These are phyloP conservation scores for Anthopleura xanthogrammica DNA, from an alignment of 92 coral and sea anemone species.

Conservation along the genomic window DNA sequence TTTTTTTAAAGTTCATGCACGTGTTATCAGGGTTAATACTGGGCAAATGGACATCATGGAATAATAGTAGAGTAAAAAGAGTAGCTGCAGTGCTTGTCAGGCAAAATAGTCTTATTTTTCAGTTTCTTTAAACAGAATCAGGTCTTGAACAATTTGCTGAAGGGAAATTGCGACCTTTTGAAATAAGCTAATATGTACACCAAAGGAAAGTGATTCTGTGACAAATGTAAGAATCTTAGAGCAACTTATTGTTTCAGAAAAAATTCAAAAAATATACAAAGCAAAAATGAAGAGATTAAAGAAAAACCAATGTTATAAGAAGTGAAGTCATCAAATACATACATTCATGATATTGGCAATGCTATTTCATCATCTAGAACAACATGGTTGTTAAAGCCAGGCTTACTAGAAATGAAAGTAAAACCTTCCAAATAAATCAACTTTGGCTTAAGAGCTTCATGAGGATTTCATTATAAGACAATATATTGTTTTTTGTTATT, in stretches of 20 bases:
- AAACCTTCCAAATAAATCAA: not conserved
- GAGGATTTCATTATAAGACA: no score
- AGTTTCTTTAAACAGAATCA: no score
- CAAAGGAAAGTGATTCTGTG: no score
- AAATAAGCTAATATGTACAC: not conserved
- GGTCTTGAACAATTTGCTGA: not conserved
- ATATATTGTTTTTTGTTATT: no score
- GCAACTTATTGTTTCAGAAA: not conserved
- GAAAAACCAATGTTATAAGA: not conserved
- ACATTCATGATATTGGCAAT: not conserved
- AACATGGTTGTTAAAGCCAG: not conserved
- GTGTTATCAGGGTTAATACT: no score
- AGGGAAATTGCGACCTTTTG: not conserved
- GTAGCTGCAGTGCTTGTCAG: no score
- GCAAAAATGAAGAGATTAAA: not conserved
- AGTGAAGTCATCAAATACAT: not conserved
- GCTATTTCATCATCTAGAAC: not conserved
- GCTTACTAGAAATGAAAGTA: not conserved
- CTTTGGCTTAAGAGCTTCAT: not conserved
- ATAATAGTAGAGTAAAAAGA: no score
- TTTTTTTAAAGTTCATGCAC: no score
- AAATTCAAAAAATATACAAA: not conserved
- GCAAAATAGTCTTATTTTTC: no score
- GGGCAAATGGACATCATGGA: no score
- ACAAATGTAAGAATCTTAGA: no score